Conservation (phyloP, 2,113 vertebrate genomes). For the Pelodiscus sinensis region DNA sequence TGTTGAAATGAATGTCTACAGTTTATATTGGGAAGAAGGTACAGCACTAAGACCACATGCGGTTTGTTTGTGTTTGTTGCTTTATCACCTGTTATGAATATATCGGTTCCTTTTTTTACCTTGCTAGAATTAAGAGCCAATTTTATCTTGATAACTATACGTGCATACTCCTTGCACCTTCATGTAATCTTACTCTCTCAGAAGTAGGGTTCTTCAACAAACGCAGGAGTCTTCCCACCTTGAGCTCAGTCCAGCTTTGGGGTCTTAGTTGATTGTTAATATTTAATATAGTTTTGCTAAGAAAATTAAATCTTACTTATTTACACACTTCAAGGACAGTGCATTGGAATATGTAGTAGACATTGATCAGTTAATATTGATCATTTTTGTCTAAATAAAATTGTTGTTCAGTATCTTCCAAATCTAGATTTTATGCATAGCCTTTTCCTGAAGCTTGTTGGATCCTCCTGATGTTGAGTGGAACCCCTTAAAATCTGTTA, state of each 20-base stretch:
- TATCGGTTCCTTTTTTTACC: neutral
- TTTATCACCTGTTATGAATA: neutral
- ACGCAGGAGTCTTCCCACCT: neutral
- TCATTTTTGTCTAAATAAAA: neutral
- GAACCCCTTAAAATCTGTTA: accelerated
- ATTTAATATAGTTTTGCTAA: neutral
- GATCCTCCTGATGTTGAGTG: neutral
- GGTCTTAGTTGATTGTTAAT: neutral
- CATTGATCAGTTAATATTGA: neutral
- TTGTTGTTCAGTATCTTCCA: neutral
- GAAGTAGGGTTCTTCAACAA: neutral
- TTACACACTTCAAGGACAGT: too few relatives aligned
- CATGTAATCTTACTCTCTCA: accelerated
- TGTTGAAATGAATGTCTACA: neutral
- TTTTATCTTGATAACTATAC: accelerated
- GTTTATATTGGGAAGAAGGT: neutral
- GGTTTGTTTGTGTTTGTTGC: neutral
- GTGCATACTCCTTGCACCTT: neutral
- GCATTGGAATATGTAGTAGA: neutral
- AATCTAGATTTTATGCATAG: accelerated
- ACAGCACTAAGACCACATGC: neutral
- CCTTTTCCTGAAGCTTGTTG: neutral
- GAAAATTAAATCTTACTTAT: neutral
- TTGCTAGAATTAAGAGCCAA: neutral
- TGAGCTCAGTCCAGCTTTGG: neutral